Evolutionary conservation across 2,888 invertebrate genomes (phyloP).

Genomic region (Amphipoea lucens): DNA sequence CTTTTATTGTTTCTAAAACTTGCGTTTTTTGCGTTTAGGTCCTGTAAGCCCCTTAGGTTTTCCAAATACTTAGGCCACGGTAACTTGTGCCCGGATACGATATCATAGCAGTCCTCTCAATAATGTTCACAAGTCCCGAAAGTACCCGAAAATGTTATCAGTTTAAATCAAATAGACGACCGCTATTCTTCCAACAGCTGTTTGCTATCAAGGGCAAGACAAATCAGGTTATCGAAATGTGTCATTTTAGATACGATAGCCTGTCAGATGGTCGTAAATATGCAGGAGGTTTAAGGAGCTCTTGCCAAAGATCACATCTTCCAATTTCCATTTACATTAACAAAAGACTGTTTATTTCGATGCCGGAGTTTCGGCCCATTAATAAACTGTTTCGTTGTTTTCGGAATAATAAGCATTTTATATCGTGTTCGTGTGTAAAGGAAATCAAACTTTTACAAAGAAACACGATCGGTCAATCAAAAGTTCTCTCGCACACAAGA

Average conservation of each 20-base stretch:
- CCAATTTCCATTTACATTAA: slow-evolving; percentile 14
- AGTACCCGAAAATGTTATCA: not conserved
- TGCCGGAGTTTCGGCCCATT: not conserved
- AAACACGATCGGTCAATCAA: not conserved
- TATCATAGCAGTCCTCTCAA: too few relatives aligned
- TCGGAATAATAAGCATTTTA: slow-evolving; percentile 3
- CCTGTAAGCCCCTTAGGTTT: not conserved
- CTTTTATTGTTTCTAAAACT: too few relatives aligned
- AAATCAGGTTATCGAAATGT: not conserved
- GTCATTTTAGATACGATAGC: not conserved
- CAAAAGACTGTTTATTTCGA: slow-evolving; percentile 22
- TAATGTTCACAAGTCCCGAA: not conserved
- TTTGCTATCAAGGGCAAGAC: not conserved
- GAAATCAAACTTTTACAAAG: not conserved
- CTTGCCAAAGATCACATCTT: not conserved
- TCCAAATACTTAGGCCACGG: not conserved
- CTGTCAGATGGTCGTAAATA: not conserved
- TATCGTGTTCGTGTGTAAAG: not conserved
- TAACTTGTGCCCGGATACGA: too few relatives aligned
- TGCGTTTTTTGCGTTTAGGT: too few relatives aligned
- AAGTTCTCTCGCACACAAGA: not conserved
- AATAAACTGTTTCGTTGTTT: not conserved
- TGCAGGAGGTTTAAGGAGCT: not conserved
- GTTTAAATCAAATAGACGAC: not conserved
- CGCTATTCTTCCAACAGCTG: not conserved